A percentile compares a stretch with the other conserved stretches of the same genome.
phyloP scores from a whole-genome alignment of 2,113 vertebrate genomes.

The Sander lucioperca region DNA sequence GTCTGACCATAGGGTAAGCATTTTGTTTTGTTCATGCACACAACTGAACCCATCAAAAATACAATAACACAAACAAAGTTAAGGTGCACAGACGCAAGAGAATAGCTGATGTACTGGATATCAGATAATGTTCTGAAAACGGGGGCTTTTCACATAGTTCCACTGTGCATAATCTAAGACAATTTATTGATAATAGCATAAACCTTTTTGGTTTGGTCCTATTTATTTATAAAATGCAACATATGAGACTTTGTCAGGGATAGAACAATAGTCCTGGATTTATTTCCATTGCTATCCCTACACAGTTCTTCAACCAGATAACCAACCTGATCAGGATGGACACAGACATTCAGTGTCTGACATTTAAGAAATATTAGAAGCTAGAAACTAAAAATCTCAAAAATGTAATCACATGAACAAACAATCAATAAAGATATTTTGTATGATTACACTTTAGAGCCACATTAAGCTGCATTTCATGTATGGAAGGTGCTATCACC shows the following conservation, averaged over 20 bases:
- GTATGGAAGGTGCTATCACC: background rate
- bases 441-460: too few species aligned
- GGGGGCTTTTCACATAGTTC: background rate
- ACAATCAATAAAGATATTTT: too few species aligned
- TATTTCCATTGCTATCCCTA: background rate
- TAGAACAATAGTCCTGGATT: background rate
- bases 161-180: background rate
- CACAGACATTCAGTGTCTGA: background rate
- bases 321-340: background rate
- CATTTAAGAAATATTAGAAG: background rate
- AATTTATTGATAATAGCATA: background rate
- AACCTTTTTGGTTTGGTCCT: background rate
- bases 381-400: background rate
- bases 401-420: background rate
- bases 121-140: background rate
- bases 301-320: background rate
- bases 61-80: background rate
- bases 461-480: background rate
- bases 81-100: background rate
- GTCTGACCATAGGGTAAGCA: slow-evolving; percentile 89
- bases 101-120: background rate
- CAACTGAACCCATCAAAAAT: background rate
- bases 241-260: background rate
- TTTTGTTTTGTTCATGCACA: background rate
- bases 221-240: background rate